Evolutionary conservation across 2,113 vertebrate species (phyloP), one percentile per base, ranked within the genome.

Genomic region (Guaruba guarouba): DNA sequence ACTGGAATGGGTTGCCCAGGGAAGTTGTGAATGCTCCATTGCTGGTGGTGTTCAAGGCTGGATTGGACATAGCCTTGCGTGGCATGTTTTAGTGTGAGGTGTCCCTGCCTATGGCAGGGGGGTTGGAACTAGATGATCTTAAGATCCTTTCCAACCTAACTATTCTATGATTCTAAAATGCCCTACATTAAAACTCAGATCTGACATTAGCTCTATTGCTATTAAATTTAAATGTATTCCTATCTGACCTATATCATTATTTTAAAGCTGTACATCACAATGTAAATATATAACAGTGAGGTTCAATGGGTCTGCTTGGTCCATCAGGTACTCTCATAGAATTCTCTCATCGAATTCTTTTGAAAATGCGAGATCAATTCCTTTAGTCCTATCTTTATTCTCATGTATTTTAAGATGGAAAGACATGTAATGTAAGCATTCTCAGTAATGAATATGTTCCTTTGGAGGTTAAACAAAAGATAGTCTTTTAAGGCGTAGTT

Each of bases 221-320:
- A 48, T 85, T 87, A 93, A 84, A 95, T 90, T 87, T 95, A 92
- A 90, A 88, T 86, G 41, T 89, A 70, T 69, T 86, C 59, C 22
- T 88, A 9, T 91, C 82, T 18, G 11, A 71, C 15, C 14, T 52
- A 1, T 92, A 22, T 86, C 73, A 33, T 93, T 54, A 57, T 82
- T 91, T 90, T 81, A 49, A 86, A 88, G 43, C 23, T 33, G 3
- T 12, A 2, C 35, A 39, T 81, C 23, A 12, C 80, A 43, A n/a
- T 52, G 17, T 74, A 74, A 95, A 27, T 51, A 67, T 55, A 52
- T 46, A 95, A 46, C 35, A 14, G 5, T 74, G 39, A 31, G 19
- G 52, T 83, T 57, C n/a, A 19, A 6, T 18, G 33, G 63, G 7
- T 77, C 46, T 73, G 15, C 17, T 90, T 61, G 49, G 31, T 71